Base-by-base conservation (phyloP, 2,888 invertebrate species). In the Microdon myrmicae region DNA sequence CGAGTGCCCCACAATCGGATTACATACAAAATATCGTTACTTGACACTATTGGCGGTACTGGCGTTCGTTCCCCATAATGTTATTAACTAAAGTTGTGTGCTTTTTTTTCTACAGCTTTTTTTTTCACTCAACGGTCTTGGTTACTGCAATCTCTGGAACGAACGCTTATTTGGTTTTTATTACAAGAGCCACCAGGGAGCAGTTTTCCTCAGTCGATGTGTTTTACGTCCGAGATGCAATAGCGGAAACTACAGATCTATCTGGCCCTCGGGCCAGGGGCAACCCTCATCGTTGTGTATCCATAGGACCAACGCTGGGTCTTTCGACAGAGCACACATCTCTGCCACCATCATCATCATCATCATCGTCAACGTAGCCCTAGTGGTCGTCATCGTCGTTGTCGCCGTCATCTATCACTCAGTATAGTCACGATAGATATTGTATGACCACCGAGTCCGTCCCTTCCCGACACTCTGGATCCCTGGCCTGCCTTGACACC, bases 51-150 rank as follows among this genome's bases (percentile, higher is more conserved):
- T n/a, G n/a, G n/a, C n/a, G n/a, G n/a, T n/a, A n/a, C 20, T 12
- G 12, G 10, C 22, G 14, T 38, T 12, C 13, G 14, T 39, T 29
- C 25, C 9, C 49, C 25, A 34, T 19, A 61, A 45, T 45, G 45
- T 49, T 51, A 48, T 64, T 37, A 41, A 56, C 51, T 23, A 49
- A 61, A 49, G 49, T 41, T 44, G 28, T 55, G 48, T 55, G 23
- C n/a, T n/a, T n/a, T n/a, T n/a, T 28, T 43, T 35, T 54, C 16
- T 32, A n/a, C n/a, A n/a, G n/a, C n/a, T n/a, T n/a, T n/a, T n/a
- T n/a, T n/a, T n/a, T n/a, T n/a, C n/a, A n/a, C n/a, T n/a, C n/a
- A n/a, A n/a, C n/a, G n/a, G n/a, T 17, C 19, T 9, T 34, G n/a
- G 26, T 6, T 20, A 8, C 39, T 22, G 29, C 34, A 38, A 37